Evolutionary conservation across 2,797 vertebrate genomes (phyloP).

Genomic region (Protosalanx chinensis): DNA sequence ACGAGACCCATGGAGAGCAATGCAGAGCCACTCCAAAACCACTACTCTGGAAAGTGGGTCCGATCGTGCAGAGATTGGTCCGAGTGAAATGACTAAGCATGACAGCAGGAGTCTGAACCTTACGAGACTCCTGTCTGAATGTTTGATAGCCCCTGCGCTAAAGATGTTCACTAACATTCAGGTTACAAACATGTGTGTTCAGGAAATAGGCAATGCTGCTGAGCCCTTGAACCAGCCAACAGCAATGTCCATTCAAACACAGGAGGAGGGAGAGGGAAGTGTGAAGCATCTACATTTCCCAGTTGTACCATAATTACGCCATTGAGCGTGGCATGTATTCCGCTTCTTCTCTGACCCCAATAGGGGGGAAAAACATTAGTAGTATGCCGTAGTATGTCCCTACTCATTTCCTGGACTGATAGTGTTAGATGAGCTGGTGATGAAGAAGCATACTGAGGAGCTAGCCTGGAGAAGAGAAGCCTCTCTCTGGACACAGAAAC

Average conservation of each 20-base stretch:
- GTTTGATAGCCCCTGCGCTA: background rate
- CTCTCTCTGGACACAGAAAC: too few relatives aligned
- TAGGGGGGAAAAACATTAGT: background rate
- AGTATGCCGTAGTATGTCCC: conserved; percentile 4
- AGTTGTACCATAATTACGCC: conserved; percentile 1
- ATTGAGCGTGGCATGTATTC: conserved; percentile 6
- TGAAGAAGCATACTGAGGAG: too few relatives aligned
- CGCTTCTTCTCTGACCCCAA: conserved; percentile 13
- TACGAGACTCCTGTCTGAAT: background rate
- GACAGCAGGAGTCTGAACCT: background rate
- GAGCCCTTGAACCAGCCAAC: background rate
- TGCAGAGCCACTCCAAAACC: conserved; percentile 38
- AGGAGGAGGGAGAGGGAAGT: background rate
- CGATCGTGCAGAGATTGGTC: background rate
- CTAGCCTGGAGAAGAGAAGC: too few relatives aligned
- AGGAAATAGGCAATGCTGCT: too few relatives aligned
- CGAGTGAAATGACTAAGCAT: background rate
- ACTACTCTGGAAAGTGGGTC: background rate
- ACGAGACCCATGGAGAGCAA: background rate
- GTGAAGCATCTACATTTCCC: background rate
- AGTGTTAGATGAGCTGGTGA: conserved; percentile 1
- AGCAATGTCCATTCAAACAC: background rate
- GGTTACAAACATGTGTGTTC: background rate
- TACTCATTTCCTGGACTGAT: conserved; percentile 17
- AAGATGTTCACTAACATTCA: background rate